Conservation (phyloP, 2,888 invertebrate genomes). For the Drosophila gaucha region DNA sequence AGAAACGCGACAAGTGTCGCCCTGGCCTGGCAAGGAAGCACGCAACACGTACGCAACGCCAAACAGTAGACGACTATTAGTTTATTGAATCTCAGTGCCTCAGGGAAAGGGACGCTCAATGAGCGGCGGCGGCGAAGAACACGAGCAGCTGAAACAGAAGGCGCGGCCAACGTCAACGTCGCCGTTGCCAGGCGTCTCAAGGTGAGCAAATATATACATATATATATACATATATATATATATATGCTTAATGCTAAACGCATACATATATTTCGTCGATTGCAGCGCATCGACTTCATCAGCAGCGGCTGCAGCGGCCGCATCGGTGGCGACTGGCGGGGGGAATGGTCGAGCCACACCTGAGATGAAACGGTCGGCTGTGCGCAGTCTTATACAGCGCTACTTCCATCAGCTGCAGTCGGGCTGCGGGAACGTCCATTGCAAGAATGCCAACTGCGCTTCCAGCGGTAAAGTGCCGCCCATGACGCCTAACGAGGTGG, state of each 20-base stretch:
- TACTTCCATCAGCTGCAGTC: conserved; percentile 97
- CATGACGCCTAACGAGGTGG: conserved; percentile 94
- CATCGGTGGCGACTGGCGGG: conserved; percentile 8
- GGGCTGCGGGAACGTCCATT: conserved; percentile 95
- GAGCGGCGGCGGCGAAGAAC: conserved; percentile 61
- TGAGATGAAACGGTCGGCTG: conserved; percentile 91
- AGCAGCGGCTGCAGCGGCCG: conserved; percentile 42
- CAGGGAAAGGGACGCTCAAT: conserved; percentile 45
- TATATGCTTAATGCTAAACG: conserved; percentile 4
- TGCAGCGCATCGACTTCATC: conserved; percentile 61
- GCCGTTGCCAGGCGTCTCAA: conserved; percentile 41
- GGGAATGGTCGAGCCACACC: conserved; percentile 59
- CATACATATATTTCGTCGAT: neutral
- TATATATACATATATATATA: no score
- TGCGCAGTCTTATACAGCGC: conserved; percentile 94
- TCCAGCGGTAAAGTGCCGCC: conserved; percentile 93
- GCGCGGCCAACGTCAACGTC: conserved; percentile 40
- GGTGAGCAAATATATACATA: conserved; percentile 15
- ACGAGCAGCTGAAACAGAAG: conserved; percentile 55
- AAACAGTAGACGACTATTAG: conserved; percentile 5
- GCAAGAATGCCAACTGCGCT: conserved; percentile 94
- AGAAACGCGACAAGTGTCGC: conserved; percentile 50
- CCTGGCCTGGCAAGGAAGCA: conserved; percentile 8
- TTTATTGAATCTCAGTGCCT: conserved; percentile 32
- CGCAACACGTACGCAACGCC: conserved; percentile 16